Conservation (phyloP, 2,888 invertebrate genomes). For the Allygus modestus region DNA sequence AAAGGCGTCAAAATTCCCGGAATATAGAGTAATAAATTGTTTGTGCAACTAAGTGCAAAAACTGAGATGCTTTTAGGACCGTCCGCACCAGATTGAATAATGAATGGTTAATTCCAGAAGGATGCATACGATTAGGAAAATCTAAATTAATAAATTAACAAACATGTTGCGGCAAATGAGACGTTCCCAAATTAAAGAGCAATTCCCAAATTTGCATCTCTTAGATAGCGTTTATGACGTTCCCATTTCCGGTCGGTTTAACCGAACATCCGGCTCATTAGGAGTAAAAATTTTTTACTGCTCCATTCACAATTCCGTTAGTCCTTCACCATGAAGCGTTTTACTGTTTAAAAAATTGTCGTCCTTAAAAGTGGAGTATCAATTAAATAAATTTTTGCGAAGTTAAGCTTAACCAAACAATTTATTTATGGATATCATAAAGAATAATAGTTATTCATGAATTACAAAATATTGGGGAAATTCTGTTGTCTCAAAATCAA, state of each 20-base stretch:
- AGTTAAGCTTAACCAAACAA: too few relatives aligned
- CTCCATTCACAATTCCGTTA: not conserved
- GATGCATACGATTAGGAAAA: not conserved
- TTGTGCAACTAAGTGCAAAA: too few relatives aligned
- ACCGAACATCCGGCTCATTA: not conserved
- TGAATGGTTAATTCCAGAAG: not conserved
- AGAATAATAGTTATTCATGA: too few relatives aligned
- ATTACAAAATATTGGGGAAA: too few relatives aligned
- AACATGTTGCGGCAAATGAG: slow-evolving; percentile 10
- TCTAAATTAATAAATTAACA: not conserved
- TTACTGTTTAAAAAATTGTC: too few relatives aligned
- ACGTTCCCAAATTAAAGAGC: slow-evolving; percentile 22
- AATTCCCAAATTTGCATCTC: slow-evolving; percentile 14
- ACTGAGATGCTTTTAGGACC: not conserved
- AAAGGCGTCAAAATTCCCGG: too few relatives aligned
- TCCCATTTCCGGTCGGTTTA: not conserved
- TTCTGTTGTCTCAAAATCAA: too few relatives aligned
- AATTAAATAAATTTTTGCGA: too few relatives aligned
- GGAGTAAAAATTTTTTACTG: not conserved
- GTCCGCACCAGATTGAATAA: not conserved
- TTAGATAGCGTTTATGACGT: not conserved
- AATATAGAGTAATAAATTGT: too few relatives aligned
- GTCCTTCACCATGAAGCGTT: too few relatives aligned
- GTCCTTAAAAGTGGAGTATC: too few relatives aligned
- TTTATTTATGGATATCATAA: too few relatives aligned